phyloP scores from a whole-genome alignment of 2,797 vertebrate genomes.

The Hyperoplus lanceolatus region DNA sequence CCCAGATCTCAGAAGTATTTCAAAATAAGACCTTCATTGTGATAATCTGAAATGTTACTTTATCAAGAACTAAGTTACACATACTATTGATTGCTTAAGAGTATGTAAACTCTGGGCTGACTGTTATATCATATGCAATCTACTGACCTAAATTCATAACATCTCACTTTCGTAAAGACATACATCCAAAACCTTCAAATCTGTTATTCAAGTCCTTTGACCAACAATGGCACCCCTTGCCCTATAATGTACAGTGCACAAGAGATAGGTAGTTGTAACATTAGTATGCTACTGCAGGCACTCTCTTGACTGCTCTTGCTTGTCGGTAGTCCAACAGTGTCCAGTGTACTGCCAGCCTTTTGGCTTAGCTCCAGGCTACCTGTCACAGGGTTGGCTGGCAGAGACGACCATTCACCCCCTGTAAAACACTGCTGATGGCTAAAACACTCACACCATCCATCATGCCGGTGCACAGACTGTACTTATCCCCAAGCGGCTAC shows the following conservation, averaged over 20 bases:
- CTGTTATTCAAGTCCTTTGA: background rate
- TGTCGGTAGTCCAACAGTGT: slow-evolving; percentile 49
- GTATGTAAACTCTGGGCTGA: background rate
- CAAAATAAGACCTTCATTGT: background rate
- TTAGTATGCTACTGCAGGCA: slow-evolving; percentile 18
- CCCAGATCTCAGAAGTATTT: background rate
- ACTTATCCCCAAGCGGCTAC: slow-evolving; percentile 55
- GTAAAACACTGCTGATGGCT: slow-evolving; percentile 77
- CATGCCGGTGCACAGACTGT: slow-evolving; percentile 70
- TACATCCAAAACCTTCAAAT: background rate
- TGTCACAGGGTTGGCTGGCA: slow-evolving; percentile 64
- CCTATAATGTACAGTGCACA: slow-evolving; percentile 13
- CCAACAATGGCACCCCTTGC: background rate
- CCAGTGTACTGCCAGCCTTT: slow-evolving; percentile 39
- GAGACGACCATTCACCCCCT: slow-evolving; percentile 66
- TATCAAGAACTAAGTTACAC: background rate
- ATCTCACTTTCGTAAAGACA: background rate
- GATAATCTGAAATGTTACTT: background rate
- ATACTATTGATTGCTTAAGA: background rate
- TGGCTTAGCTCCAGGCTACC: slow-evolving; percentile 71
- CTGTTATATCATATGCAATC: background rate
- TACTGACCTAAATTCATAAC: background rate
- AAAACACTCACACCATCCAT: slow-evolving; percentile 78
- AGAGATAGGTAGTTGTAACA: slow-evolving; percentile 24
- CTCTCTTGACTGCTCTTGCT: slow-evolving; percentile 22